Evolutionary conservation across 2,797 vertebrate genomes (phyloP).

Genomic region (Siniperca scherzeri): DNA sequence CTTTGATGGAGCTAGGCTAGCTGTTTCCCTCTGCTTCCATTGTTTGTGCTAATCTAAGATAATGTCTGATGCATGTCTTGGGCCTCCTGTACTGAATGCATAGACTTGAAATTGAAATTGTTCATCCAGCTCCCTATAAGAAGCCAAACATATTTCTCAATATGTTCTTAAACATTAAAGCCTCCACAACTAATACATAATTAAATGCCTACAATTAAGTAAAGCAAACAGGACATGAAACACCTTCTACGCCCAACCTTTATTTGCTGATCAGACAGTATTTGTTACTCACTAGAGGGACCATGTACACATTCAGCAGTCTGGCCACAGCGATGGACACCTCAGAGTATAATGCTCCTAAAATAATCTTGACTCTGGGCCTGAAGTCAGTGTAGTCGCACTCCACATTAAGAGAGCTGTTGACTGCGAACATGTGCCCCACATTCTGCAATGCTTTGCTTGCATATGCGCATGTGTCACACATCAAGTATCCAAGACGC

Average conservation of each 20-base stretch:
- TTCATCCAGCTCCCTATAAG: not conserved
- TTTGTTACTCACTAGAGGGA: constrained; percentile 75
- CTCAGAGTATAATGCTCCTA: constrained; percentile 75
- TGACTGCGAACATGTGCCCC: constrained; percentile 54
- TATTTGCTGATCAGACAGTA: not conserved
- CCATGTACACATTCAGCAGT: constrained; percentile 76
- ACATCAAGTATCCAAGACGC: constrained; percentile 72
- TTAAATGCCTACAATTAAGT: not conserved
- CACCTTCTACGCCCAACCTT: too few species aligned
- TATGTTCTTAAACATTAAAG: not conserved
- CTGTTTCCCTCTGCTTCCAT: not conserved
- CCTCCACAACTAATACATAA: not conserved
- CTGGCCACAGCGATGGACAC: constrained; percentile 72
- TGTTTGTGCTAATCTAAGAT: not conserved
- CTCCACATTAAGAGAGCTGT: constrained; percentile 33
- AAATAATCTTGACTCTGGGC: constrained; percentile 71
- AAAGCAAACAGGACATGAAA: not conserved
- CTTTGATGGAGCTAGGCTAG: not conserved
- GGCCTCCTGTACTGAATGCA: too few species aligned
- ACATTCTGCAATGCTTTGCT: constrained; percentile 69
- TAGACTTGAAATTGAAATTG: not conserved
- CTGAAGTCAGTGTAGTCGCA: constrained; percentile 59
- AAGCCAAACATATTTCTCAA: not conserved
- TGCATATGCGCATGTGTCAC: constrained; percentile 67
- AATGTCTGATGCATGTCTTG: not conserved